Conservation (phyloP, 2,797 vertebrate genomes). For the Macropus fuliginosus region DNA sequence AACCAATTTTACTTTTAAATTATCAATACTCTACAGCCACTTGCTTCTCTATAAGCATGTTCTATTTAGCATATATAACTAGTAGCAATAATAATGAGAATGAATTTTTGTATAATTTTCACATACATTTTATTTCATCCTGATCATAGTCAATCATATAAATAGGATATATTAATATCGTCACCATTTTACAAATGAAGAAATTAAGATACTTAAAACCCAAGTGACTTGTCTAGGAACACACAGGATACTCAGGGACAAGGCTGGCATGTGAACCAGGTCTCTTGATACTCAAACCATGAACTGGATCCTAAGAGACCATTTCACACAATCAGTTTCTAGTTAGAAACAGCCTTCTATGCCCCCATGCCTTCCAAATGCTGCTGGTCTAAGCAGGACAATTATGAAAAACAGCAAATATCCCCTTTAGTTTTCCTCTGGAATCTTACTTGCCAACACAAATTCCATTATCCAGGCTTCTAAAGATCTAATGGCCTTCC, state of each 20-base stretch:
- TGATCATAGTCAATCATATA: not conserved
- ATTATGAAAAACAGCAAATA: constrained; percentile 26
- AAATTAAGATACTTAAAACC: constrained; percentile 40
- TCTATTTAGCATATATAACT: not conserved
- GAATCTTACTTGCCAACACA: no score
- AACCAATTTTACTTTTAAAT: not conserved
- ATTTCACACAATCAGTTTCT: constrained; percentile 51
- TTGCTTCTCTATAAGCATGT: not conserved
- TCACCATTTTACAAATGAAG: constrained; percentile 43
- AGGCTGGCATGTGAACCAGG: not conserved
- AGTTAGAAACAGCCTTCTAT: constrained; percentile 52
- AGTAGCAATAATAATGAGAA: constrained; percentile 42
- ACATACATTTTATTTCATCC: constrained; percentile 35
- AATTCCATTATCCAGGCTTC: no score
- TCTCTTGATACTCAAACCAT: constrained; percentile 31
- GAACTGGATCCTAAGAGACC: constrained; percentile 47
- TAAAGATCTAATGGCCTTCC: no score
- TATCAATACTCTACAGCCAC: not conserved
- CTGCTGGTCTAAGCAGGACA: constrained; percentile 12
- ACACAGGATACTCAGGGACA: not conserved
- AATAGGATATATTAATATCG: not conserved
- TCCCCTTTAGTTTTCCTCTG: no score
- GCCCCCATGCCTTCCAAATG: constrained; percentile 47
- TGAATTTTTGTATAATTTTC: not conserved
- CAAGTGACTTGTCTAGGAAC: not conserved